Evolutionary conservation across 2,797 vertebrate genomes (phyloP), one percentile per base, ranked within the genome.

Genomic region (Craterocephalus amniculus): DNA sequence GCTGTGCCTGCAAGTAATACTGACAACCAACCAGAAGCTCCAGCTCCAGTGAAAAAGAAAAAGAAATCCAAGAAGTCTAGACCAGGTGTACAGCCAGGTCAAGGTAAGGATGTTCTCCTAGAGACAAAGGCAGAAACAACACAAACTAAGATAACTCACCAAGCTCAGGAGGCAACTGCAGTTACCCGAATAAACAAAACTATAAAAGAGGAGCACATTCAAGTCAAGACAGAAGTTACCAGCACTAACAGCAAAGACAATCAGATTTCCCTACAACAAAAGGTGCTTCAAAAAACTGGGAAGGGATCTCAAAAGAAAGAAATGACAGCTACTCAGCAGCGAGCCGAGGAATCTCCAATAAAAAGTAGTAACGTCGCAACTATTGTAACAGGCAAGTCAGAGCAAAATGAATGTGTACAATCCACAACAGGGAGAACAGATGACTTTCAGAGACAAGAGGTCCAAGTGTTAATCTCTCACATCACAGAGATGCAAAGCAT

Each of bases 1-100:
- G 31, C 70, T 29, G 20, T 4, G 2, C 48, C 72, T 67, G 52
- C 32, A 38, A 82, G 57, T 18, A 36, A 66, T 40, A 58, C 67
- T 60, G 89, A 86, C 52, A 90, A 76, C 56, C 86, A 89, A 78
- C 51, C 58, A 58, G 88, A 84, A 79, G 76, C 51, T 62, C 79
- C 58, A 48, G 69, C 85, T 68, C 71, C 80, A 54, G 10, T 67
- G 61, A 94, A 91, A 75, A 95, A 85, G 87, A 94, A 93, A 80
- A 92, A 91, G 84, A 95, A 94, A 74, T 88, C 88, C 69, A 95
- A 93, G 82, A 95, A 93, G 78, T 91, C 92, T 9, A 94, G 91
- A 86, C 90, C 70, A 4, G 62, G 6, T 34, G 48, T 78, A 61
- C 90, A 89, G 36, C 27, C 73, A 31, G 57, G 66, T 77, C 91